Base-by-base conservation (phyloP, 2,888 invertebrate genomes). In the Ornithoptera priamus region DNA sequence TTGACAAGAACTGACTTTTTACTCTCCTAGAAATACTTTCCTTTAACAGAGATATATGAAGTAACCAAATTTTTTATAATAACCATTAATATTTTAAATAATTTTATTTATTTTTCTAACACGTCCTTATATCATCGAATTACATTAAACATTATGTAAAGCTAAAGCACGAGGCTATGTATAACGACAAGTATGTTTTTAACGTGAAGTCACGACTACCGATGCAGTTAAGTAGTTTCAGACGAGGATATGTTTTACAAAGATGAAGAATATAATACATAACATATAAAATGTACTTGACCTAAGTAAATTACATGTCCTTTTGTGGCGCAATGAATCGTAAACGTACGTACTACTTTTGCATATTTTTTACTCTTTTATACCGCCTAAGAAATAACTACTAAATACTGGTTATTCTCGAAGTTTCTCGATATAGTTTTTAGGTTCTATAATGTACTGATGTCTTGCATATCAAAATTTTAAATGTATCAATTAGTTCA, bases 151-250 rank as follows among this genome's bases (percentile, higher is more conserved):
- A 5, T 5, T 53, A 18, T 6, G 6, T 53, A 8, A 53, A 53
- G 7, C 0, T n/a, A n/a, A n/a, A 53, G 53, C 53, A 6, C 53
- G 4, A 53, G n/a, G 53, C 18, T 18, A 53, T 5, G 22, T 22
- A 12, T 20, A 22, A 58, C 22, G 20, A 22, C 1, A 57, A 22
- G 22, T 57, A 22, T 1, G 2, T 57, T 7, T 22, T 58, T 58
- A 10, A 58, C 20, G 22, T 24, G 57, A 58, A 58, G 57, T 58
- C 57, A 58, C 57, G 57, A 58, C 57, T 58, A 58, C 12, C 22
- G 22, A 22, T 0, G 22, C 22, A 15, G 7, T 6, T 22, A 22
- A 22, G 22, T 22, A 8, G 57, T 58, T 58, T 57, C 53, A n/a
- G 53, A 58, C 20, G 22, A 58, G 57, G 20, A 57, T 20, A 57